Percentiles rank a stretch among this genome's conserved stretches.
Evolutionary conservation across 64 coral and sea anemone genomes (phyloP).

Genomic region (Pachyseris speciosa): DNA sequence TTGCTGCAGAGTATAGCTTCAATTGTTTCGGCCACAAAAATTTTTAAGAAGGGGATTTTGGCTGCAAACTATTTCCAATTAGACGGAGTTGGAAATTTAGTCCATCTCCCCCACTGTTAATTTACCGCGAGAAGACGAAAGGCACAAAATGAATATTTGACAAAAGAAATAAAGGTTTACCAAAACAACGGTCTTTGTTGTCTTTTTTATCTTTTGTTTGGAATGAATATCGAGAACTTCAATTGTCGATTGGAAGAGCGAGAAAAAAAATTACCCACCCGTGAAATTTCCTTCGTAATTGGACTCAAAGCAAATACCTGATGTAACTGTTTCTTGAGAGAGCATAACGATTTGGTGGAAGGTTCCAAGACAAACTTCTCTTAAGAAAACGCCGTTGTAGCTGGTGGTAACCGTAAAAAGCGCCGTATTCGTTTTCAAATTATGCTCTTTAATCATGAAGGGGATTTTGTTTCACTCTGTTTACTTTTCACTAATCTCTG

Average conservation of each 20-base stretch:
- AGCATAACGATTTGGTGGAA: background rate
- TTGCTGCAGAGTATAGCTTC: conserved; percentile 76
- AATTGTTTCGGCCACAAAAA: conserved; percentile 78
- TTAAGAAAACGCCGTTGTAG: background rate
- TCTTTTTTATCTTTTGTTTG: conserved; percentile 28
- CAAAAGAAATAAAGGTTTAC: conserved; percentile 35
- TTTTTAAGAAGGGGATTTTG: conserved; percentile 30
- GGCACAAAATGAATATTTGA: conserved; percentile 19
- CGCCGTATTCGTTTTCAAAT: background rate
- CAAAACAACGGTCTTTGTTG: conserved; percentile 38
- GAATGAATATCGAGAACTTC: conserved; percentile 13
- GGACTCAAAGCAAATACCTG: background rate
- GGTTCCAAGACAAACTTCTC: background rate
- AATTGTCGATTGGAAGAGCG: background rate
- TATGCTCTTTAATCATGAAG: background rate
- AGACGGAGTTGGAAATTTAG: conserved; percentile 53
- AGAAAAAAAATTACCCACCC: conserved; percentile 1
- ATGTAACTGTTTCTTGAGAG: background rate
- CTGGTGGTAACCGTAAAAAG: background rate
- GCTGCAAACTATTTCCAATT: conserved; percentile 80
- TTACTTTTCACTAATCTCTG: background rate
- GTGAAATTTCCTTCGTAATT: conserved; percentile 4
- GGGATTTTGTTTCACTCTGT: background rate
- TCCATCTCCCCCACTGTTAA: conserved; percentile 62
- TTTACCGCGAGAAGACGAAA: conserved; percentile 48